Percentiles rank a stretch among this genome's conserved stretches.
These are phyloP conservation scores for Stichopus chloronotus DNA, from an alignment of 35 echinoderm and acorn worm genomes.

Conservation along the genomic window DNA sequence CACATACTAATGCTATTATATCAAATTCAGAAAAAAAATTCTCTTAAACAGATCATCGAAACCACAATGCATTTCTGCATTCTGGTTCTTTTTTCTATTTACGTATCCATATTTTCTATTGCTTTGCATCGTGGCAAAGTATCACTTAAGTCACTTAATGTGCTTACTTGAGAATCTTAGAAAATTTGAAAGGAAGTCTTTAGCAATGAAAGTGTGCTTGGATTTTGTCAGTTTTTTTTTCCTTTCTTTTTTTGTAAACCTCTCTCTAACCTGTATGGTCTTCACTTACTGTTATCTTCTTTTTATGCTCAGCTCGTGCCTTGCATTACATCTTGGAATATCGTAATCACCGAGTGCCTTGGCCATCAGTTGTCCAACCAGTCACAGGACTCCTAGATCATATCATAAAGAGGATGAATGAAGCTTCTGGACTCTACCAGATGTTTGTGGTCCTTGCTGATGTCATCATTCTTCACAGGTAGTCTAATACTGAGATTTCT, in stretches of 20 bases:
- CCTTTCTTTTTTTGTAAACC: neutral
- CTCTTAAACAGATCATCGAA: no score
- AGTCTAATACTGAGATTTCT: neutral
- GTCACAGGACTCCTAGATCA: constrained; percentile 84
- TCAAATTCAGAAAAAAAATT: no score
- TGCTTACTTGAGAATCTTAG: no score
- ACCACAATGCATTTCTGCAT: no score
- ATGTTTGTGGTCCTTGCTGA: constrained; percentile 92
- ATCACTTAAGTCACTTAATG: no score
- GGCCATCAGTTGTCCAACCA: constrained; percentile 75
- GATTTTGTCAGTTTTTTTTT: neutral
- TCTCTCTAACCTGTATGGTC: no score
- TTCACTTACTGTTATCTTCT: neutral
- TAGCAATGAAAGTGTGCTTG: neutral
- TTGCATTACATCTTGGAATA: constrained; percentile 83
- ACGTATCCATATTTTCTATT: no score
- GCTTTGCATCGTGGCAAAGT: no score
- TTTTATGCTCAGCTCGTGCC: constrained; percentile 71
- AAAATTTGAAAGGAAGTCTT: no score
- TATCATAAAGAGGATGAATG: constrained; percentile 90
- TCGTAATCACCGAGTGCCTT: constrained; percentile 79
- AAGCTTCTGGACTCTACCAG: constrained; percentile 95
- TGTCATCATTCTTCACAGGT: constrained; percentile 83
- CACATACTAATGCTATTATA: no score
- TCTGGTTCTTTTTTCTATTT: no score